These are phyloP conservation scores for Chionodraco myersi DNA, from an alignment of 2,113 vertebrate species.

Conservation along the genomic window DNA sequence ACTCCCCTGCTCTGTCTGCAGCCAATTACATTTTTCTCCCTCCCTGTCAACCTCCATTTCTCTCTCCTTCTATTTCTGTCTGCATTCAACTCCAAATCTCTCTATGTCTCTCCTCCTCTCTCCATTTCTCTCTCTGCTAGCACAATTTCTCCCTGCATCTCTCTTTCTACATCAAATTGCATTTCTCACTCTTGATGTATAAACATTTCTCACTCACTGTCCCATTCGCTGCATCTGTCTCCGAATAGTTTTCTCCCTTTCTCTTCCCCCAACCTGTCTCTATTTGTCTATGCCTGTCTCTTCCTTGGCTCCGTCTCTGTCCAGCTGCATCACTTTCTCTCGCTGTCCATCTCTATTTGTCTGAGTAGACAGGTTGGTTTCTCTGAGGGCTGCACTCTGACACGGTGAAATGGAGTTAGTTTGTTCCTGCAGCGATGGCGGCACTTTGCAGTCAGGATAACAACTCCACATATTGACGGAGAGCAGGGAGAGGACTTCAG, in stretches of 20 bases:
- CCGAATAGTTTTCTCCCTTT: constrained; percentile 41
- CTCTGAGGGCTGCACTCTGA: constrained; percentile 71
- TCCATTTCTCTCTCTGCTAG: constrained; percentile 28
- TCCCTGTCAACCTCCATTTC: constrained; percentile 56
- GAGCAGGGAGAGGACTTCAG: constrained; percentile 49
- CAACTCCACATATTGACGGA: constrained; percentile 64
- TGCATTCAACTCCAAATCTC: constrained; percentile 45
- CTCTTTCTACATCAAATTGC: constrained; percentile 30
- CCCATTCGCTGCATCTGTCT: constrained; percentile 13
- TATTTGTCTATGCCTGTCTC: constrained; percentile 41
- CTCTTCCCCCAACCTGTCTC: constrained; percentile 5
- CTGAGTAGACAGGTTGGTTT: constrained; percentile 71
- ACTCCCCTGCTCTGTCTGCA: constrained; percentile 51
- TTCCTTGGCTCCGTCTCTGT: constrained; percentile 24
- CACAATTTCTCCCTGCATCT: constrained; percentile 18
- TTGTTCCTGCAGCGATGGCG: constrained; percentile 66
- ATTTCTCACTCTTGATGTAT: constrained; percentile 43
- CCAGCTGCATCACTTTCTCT: constrained; percentile 51
- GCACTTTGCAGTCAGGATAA: constrained; percentile 70
- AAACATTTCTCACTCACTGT: constrained; percentile 48
- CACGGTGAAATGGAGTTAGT: constrained; percentile 72
- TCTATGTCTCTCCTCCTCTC: constrained; percentile 22
- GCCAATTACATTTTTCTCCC: constrained; percentile 61
- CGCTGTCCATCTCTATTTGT: constrained; percentile 76
- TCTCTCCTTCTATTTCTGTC: constrained; percentile 42